A percentile compares a stretch with the other conserved stretches of the same genome.
phyloP scores from a whole-genome alignment of 2,113 vertebrate species.

The Mesitornis unicolor region DNA sequence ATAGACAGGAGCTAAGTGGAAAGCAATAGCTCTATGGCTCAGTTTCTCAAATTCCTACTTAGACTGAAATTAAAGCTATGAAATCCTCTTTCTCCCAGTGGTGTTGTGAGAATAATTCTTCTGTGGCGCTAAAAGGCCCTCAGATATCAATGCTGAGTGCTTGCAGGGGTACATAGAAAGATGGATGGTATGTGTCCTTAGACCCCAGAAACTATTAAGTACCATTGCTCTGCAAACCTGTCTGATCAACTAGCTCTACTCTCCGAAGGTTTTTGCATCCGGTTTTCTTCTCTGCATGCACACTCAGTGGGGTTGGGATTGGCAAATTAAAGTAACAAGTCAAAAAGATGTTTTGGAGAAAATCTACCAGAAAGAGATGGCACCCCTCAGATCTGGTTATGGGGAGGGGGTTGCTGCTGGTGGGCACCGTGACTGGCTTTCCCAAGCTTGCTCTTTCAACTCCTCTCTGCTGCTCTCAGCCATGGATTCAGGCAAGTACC shows the following conservation, averaged over 20 bases:
- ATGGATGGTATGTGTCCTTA: background rate
- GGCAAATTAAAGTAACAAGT: background rate
- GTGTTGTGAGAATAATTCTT: constrained; percentile 16
- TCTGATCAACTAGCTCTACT: background rate
- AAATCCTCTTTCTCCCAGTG: constrained; percentile 15
- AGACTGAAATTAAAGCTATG: constrained; percentile 7
- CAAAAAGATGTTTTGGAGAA: background rate
- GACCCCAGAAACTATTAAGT: background rate
- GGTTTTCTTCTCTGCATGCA: background rate
- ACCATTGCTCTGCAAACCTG: background rate
- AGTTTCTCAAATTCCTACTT: background rate
- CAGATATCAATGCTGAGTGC: constrained; percentile 19
- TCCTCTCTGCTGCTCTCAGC: background rate
- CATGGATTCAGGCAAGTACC: background rate
- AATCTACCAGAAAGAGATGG: background rate
- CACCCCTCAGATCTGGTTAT: background rate
- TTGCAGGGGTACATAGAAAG: background rate
- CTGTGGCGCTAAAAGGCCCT: constrained; percentile 5
- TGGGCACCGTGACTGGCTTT: background rate
- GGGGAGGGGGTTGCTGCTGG: background rate
- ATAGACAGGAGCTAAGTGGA: background rate
- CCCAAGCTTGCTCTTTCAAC: background rate
- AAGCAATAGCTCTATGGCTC: background rate
- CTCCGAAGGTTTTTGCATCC: background rate
- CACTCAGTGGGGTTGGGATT: background rate